phyloP scores from a whole-genome alignment of 1,140 invertebrate genomes.

The Parapsyche elsis region DNA sequence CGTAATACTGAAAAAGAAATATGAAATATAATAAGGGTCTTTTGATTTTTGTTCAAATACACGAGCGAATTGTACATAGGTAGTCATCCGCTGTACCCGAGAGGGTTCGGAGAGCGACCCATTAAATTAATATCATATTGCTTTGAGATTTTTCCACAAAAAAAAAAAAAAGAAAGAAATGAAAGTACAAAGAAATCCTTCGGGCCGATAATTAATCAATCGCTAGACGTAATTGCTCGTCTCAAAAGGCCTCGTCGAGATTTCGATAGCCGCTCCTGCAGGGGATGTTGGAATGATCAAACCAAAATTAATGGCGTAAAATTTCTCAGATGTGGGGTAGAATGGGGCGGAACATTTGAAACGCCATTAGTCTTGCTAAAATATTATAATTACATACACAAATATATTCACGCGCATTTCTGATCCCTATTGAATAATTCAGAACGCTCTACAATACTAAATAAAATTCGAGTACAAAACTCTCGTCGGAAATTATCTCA shows the following conservation, averaged over 20 bases:
- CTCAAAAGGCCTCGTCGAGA: slow-evolving; percentile 22
- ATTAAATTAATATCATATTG: slow-evolving; percentile 37
- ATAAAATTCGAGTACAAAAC: background rate
- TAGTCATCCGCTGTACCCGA: background rate
- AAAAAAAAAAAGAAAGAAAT: slow-evolving; percentile 11
- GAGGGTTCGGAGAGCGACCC: background rate
- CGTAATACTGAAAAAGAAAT: too few species aligned
- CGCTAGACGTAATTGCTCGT: slow-evolving; percentile 34
- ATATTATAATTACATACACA: background rate
- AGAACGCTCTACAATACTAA: background rate
- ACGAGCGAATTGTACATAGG: too few species aligned
- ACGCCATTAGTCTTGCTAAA: background rate
- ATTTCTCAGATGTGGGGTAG: background rate
- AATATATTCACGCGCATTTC: background rate
- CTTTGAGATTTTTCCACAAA: background rate
- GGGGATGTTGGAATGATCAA: slow-evolving; percentile 6
- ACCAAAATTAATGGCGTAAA: slow-evolving; percentile 36
- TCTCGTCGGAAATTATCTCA: too few species aligned
- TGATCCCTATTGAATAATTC: background rate
- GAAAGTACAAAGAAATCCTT: slow-evolving; percentile 21
- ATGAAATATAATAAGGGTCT: too few species aligned
- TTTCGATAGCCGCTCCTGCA: background rate
- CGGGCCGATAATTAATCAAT: slow-evolving; percentile 41
- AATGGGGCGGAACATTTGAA: background rate
- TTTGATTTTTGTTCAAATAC: too few species aligned